phyloP scores from a whole-genome alignment of 1,140 invertebrate genomes.

The Trinorchestia longiramus region DNA sequence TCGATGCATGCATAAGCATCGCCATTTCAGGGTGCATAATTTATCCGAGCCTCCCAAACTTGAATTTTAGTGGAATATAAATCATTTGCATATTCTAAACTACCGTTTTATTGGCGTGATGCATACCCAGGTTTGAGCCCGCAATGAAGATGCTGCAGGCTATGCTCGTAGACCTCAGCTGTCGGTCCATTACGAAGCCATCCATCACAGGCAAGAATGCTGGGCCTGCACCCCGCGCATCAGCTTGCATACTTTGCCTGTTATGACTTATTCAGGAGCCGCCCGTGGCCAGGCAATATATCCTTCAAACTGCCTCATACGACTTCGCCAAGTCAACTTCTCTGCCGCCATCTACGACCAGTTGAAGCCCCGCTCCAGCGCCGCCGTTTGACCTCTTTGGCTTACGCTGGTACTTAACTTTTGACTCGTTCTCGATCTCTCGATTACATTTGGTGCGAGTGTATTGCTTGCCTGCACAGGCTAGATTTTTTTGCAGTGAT shows the following conservation, averaged over 20 bases:
- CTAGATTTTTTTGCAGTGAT: background rate
- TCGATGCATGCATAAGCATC: background rate
- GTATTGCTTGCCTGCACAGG: background rate
- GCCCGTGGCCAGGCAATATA: slow-evolving; percentile 29
- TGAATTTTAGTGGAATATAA: background rate
- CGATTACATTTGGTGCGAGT: background rate
- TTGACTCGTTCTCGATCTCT: background rate
- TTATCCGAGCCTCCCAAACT: background rate
- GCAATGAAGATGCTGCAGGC: background rate
- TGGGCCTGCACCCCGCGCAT: background rate
- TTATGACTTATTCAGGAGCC: slow-evolving; percentile 51
- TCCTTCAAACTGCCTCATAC: slow-evolving; percentile 45
- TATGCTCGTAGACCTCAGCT: background rate
- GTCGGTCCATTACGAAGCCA: slow-evolving; percentile 29
- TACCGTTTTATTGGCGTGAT: background rate
- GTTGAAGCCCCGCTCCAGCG: too few species aligned
- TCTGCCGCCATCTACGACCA: background rate
- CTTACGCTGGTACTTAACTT: background rate
- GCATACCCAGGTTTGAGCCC: background rate
- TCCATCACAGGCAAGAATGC: slow-evolving; percentile 47
- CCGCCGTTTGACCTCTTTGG: background rate
- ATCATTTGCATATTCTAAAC: background rate
- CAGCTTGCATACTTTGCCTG: slow-evolving; percentile 45
- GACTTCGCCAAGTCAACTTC: background rate
- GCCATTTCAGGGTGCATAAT: background rate